A percentile compares a stretch with the other conserved stretches of the same genome.
These are phyloP conservation scores for Ibycter americanus DNA, from an alignment of 2,797 vertebrate species.

Conservation along the genomic window DNA sequence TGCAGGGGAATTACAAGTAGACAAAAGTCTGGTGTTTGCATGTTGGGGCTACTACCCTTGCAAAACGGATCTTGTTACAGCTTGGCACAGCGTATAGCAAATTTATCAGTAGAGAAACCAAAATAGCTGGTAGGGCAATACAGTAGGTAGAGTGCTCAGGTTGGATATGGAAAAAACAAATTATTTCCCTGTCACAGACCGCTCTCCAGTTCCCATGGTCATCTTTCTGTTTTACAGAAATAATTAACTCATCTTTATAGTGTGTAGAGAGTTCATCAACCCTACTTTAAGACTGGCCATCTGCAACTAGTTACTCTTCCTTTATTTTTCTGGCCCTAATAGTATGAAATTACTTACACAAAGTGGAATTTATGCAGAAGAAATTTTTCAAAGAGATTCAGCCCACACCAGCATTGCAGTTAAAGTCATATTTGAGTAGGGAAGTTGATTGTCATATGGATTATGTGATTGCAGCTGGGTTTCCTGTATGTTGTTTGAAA, in stretches of 20 bases:
- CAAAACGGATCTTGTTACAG: neutral
- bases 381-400: neutral
- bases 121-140: neutral
- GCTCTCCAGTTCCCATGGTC: neutral
- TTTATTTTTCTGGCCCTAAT: neutral
- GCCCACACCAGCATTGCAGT: neutral
- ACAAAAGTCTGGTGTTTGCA: neutral
- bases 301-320: neutral
- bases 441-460: neutral
- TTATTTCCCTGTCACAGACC: neutral
- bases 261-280: neutral
- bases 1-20: neutral
- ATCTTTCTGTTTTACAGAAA: neutral
- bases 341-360: neutral
- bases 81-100: neutral
- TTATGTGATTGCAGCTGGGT: neutral
- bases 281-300: neutral
- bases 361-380: neutral
- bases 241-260: neutral
- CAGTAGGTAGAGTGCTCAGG: neutral
- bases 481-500: neutral
- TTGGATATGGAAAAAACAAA: neutral
- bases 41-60: neutral
- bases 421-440: neutral
- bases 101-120: neutral